Percentiles rank a stretch among this genome's conserved stretches.
These are phyloP conservation scores for Ariopsis seemanni DNA, from an alignment of 2,113 vertebrate species.

Conservation along the genomic window DNA sequence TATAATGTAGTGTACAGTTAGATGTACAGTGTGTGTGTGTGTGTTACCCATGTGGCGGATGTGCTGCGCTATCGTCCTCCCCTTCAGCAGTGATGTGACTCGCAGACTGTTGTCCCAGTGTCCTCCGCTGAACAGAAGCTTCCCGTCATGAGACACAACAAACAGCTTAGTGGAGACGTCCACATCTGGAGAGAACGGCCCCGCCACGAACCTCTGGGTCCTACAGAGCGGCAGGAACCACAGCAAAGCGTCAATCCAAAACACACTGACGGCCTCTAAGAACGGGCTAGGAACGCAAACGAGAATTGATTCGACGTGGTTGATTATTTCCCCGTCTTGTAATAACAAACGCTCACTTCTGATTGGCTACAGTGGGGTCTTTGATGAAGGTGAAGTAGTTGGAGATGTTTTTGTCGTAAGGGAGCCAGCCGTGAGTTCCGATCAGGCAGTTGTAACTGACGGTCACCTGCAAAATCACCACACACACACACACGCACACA, in stretches of 20 bases:
- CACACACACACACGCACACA: no score
- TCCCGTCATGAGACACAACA: conserved; percentile 93
- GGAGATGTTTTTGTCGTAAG: conserved; percentile 94
- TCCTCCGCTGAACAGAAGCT: conserved; percentile 92
- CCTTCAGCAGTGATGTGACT: conserved; percentile 89
- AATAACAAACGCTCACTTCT: conserved; percentile 81
- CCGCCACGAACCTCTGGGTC: conserved; percentile 83
- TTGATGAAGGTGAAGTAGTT: conserved; percentile 98
- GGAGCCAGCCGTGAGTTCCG: conserved; percentile 93
- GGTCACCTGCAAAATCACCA: conserved; percentile 76
- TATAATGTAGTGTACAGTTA: no score
- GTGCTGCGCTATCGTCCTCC: conserved; percentile 86
- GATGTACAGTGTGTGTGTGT: no score
- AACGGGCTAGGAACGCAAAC: background rate
- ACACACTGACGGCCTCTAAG: background rate
- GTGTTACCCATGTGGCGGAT: conserved; percentile 90
- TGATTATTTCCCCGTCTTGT: background rate
- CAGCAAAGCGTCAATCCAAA: background rate
- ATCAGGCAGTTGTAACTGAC: conserved; percentile 82
- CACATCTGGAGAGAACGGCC: conserved; percentile 89
- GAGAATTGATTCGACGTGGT: no score
- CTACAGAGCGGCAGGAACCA: conserved; percentile 60
- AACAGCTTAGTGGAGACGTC: conserved; percentile 84
- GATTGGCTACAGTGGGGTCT: conserved; percentile 90
- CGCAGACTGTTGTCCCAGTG: conserved; percentile 97